phyloP scores from a whole-genome alignment of 2,113 vertebrate genomes.

The Eptesicus fuscus region DNA sequence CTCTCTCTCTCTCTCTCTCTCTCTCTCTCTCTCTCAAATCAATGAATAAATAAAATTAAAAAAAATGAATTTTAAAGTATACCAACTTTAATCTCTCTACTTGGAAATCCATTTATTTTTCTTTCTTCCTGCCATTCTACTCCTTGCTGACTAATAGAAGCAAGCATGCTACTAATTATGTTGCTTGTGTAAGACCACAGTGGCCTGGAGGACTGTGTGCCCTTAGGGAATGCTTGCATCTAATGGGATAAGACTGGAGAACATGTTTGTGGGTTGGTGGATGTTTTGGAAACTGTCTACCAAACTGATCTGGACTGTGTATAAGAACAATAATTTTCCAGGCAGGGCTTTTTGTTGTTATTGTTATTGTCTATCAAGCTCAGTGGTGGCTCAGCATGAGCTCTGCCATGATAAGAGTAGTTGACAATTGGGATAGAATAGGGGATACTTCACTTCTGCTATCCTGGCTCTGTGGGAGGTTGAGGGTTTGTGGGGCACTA shows the following conservation, averaged over 20 bases:
- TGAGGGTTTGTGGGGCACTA: background rate
- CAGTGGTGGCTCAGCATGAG: conserved; percentile 49
- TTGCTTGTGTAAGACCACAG: conserved; percentile 42
- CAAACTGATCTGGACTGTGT: conserved; percentile 47
- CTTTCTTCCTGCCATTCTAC: background rate
- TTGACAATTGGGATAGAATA: conserved; percentile 5
- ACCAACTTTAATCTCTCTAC: background rate
- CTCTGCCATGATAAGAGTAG: background rate
- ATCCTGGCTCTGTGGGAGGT: background rate
- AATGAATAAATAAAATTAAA: background rate
- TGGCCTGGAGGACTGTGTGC: background rate
- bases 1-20: too few species aligned
- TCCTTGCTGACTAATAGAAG: conserved; percentile 40
- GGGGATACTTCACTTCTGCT: conserved; percentile 13
- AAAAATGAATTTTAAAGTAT: background rate
- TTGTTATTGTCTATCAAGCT: conserved; percentile 66
- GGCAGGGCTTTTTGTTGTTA: conserved; percentile 63
- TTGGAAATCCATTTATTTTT: background rate
- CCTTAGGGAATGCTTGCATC: conserved; percentile 19
- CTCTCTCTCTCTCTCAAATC: background rate
- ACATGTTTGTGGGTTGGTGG: conserved; percentile 20
- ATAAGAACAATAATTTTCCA: conserved; percentile 73
- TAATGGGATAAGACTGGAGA: conserved; percentile 29
- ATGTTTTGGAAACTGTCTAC: conserved; percentile 66
- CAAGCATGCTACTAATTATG: background rate